These are phyloP conservation scores for Anguilla marmorata DNA, from an alignment of 2,797 vertebrate species.

Conservation along the genomic window DNA sequence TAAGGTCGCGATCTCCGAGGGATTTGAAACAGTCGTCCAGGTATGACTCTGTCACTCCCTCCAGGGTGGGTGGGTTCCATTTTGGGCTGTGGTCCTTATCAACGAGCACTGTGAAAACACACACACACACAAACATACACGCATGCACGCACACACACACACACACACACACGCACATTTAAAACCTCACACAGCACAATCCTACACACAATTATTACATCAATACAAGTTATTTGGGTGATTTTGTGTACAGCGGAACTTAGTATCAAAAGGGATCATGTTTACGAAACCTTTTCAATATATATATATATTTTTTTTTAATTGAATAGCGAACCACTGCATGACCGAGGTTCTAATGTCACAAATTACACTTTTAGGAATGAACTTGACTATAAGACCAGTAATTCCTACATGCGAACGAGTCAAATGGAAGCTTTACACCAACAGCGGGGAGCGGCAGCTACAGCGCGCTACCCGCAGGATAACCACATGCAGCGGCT, in stretches of 20 bases:
- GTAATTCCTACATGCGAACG: background rate
- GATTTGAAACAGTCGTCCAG: constrained; percentile 75
- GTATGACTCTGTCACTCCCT: constrained; percentile 73
- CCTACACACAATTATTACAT: background rate
- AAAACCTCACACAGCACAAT: background rate
- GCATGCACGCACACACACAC: background rate
- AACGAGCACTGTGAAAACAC: constrained; percentile 70
- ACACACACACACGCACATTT: background rate
- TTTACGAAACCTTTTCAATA: background rate
- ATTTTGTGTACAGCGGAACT: no score
- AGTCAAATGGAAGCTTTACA: background rate
- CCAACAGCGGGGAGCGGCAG: background rate
- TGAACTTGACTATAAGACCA: background rate
- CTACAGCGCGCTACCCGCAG: background rate
- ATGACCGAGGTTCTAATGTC: background rate
- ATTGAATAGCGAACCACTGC: background rate
- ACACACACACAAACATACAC: background rate
- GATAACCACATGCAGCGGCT: background rate
- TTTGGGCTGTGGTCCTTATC: constrained; percentile 80
- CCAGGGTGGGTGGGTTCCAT: constrained; percentile 77
- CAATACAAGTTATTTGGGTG: no score
- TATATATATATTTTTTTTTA: background rate
- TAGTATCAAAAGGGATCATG: background rate
- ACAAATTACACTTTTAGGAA: background rate
- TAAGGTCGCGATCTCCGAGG: constrained; percentile 73